These are phyloP conservation scores for Drosophila ohnishii DNA, from an alignment of 1,140 invertebrate species.

Conservation along the genomic window DNA sequence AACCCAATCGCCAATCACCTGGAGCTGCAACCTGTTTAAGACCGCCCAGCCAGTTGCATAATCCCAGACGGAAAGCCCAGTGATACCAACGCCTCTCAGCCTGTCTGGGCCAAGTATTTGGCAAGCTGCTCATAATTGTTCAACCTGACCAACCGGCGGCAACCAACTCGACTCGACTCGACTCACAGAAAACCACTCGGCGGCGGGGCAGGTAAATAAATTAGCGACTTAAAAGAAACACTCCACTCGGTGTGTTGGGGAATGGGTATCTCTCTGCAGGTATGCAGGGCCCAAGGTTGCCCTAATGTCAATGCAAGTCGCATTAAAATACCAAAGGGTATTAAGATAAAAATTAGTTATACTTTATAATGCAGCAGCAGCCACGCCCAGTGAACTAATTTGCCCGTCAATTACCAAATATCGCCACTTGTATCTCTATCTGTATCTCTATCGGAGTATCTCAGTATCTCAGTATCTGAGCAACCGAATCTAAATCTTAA, in stretches of 20 bases:
- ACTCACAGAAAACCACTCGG: constrained; percentile 33
- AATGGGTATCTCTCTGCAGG: background rate
- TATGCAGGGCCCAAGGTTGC: constrained; percentile 50
- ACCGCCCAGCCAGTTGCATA: constrained; percentile 21
- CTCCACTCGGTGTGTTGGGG: constrained; percentile 14
- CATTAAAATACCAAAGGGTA: constrained; percentile 71
- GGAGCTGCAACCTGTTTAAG: constrained; percentile 6
- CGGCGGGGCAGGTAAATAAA: constrained; percentile 58
- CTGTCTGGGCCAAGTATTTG: constrained; percentile 42
- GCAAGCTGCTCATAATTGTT: constrained; percentile 75
- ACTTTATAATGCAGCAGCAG: background rate
- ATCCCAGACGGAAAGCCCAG: constrained; percentile 20
- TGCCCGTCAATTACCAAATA: constrained; percentile 42
- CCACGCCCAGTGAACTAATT: constrained; percentile 37
- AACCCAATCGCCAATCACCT: background rate
- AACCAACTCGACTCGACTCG: constrained; percentile 22
- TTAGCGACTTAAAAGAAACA: constrained; percentile 68
- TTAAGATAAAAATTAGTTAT: constrained; percentile 48
- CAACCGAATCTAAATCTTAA: constrained; percentile 8
- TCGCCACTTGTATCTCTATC: background rate
- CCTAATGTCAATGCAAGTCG: constrained; percentile 48
- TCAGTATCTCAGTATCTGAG: background rate
- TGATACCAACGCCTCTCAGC: constrained; percentile 7
- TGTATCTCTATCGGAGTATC: background rate
- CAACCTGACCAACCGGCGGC: constrained; percentile 37